Percentiles rank a stretch among this genome's conserved stretches.
These are phyloP conservation scores for Halisarca cf. caerulea DNA, from an alignment of 37 sponge, comb jelly and placozoan species.

Conservation along the genomic window DNA sequence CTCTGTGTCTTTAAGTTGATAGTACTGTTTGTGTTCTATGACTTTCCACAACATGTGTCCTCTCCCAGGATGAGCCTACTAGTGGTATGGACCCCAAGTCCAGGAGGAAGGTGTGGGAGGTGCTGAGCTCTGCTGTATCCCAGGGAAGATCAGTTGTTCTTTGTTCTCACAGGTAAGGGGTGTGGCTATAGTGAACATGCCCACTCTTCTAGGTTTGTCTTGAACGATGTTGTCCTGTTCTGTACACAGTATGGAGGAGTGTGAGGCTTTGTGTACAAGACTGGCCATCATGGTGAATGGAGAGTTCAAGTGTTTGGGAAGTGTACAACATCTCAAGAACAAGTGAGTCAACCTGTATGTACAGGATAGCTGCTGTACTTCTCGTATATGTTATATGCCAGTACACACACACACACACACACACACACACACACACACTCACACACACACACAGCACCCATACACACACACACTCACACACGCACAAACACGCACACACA, in stretches of 20 bases:
- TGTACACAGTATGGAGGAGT: slow-evolving; percentile 92
- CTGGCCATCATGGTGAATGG: slow-evolving; percentile 98
- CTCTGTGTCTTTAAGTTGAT: too few species aligned
- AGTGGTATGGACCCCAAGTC: slow-evolving; percentile 86
- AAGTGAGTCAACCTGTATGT: too few species aligned
- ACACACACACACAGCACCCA: too few species aligned
- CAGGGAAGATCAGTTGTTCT: slow-evolving; percentile 1
- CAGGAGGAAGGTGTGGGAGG: neutral
- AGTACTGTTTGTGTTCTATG: too few species aligned
- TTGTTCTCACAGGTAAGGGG: neutral
- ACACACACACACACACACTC: too few species aligned
- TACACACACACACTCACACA: too few species aligned
- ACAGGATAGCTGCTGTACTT: too few species aligned
- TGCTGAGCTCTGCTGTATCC: neutral
- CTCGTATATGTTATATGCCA: too few species aligned
- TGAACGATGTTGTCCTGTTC: neutral
- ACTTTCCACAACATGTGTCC: too few species aligned
- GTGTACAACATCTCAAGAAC: slow-evolving; percentile 94
- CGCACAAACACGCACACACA: too few species aligned
- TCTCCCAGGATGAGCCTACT: slow-evolving; percentile 87
- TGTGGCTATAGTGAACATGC: neutral
- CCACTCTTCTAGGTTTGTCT: neutral
- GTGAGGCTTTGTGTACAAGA: slow-evolving; percentile 97
- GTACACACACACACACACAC: too few species aligned
- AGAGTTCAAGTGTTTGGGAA: slow-evolving; percentile 94